Percentiles rank a stretch among this genome's conserved stretches.
Evolutionary conservation across 2,888 invertebrate genomes (phyloP).

Genomic region (Periphyllus acericola): DNA sequence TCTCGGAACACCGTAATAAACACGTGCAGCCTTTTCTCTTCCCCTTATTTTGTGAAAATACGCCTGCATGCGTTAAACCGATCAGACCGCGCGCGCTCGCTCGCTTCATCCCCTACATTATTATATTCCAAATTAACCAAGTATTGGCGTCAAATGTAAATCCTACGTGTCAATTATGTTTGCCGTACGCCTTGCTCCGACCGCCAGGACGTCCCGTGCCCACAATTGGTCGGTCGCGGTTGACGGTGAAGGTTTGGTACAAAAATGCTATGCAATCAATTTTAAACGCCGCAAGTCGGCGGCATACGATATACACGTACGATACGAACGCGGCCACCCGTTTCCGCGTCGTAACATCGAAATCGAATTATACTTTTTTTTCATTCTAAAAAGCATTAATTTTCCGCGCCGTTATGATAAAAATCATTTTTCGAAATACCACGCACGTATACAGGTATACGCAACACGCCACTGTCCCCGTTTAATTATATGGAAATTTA

Average conservation of each 20-base stretch:
- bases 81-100: neutral
- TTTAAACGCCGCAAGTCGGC: neutral
- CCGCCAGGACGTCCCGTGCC: neutral
- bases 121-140: slow-evolving; percentile 27
- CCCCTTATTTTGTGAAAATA: neutral
- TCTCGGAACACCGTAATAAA: slow-evolving; percentile 24
- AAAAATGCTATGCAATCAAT: slow-evolving; percentile 2
- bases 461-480: neutral
- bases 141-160: slow-evolving; percentile 40
- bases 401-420: neutral
- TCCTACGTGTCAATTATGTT: slow-evolving; percentile 49
- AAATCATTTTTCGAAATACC: neutral
- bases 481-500: slow-evolving; percentile 22
- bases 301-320: too few relatives aligned
- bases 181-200: neutral
- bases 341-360: neutral
- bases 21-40: neutral
- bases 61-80: slow-evolving; percentile 3
- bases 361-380: neutral
- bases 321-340: too few relatives aligned
- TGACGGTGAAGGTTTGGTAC: neutral
- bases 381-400: neutral
- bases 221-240: neutral
- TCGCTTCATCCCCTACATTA: neutral
- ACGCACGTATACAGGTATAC: neutral